Evolutionary conservation across 2,113 vertebrate genomes (phyloP).

Genomic region (Pardalotus punctatus): DNA sequence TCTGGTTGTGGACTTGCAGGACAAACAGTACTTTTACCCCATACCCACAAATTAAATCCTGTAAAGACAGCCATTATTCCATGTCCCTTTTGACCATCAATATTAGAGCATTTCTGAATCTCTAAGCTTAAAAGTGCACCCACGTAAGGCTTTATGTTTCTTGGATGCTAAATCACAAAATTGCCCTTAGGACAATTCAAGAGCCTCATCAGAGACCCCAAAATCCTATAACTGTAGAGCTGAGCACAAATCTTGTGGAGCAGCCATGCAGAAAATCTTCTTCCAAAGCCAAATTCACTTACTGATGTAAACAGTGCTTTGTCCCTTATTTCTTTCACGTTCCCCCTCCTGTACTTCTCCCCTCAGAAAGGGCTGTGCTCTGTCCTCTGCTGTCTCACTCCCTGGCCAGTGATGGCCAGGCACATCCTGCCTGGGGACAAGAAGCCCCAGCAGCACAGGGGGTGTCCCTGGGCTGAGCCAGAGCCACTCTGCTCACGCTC

Average conservation of each 20-base stretch:
- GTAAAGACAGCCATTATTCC: not conserved
- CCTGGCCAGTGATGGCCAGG: not conserved
- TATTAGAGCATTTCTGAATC: not conserved
- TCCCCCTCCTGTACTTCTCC: not conserved
- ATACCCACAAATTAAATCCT: not conserved
- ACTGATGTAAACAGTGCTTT: not conserved
- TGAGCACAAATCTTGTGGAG: not conserved
- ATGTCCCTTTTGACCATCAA: not conserved
- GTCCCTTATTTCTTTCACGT: not conserved
- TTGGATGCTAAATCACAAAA: not conserved
- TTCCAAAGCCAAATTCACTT: not conserved
- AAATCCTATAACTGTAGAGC: not conserved
- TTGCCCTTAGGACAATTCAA: not conserved
- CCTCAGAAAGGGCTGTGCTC: not conserved
- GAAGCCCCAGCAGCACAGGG: accelerated
- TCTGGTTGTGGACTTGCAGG: not conserved
- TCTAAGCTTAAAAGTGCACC: not conserved
- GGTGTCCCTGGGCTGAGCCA: not conserved
- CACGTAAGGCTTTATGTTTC: not conserved
- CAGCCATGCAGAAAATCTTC: constrained; percentile 6
- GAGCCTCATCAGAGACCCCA: not conserved
- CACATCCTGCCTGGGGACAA: not conserved
- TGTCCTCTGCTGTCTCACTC: not conserved
- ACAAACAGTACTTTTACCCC: not conserved
- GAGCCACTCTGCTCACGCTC: not conserved